A percentile compares a stretch with the other conserved stretches of the same genome.
These are phyloP conservation scores for Galerucella calmariensis DNA, from an alignment of 2,888 invertebrate species.

Conservation along the genomic window DNA sequence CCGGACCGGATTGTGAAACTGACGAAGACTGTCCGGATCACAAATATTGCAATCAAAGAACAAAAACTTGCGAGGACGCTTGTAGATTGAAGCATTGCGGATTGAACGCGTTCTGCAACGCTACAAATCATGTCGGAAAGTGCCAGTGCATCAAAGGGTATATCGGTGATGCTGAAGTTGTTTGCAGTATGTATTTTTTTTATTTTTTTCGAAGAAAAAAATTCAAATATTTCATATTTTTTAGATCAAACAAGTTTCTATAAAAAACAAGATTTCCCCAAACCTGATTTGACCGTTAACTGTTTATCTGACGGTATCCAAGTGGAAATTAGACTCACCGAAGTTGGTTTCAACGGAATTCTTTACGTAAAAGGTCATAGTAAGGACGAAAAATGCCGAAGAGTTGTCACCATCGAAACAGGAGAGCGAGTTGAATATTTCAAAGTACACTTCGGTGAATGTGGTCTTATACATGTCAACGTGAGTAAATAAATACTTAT, in stretches of 20 bases:
- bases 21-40: constrained; percentile 83
- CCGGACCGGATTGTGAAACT: constrained; percentile 72
- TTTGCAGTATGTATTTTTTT: constrained; percentile 72
- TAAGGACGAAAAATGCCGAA: constrained; percentile 89
- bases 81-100: constrained; percentile 81
- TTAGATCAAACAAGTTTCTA: constrained; percentile 59
- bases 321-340: constrained; percentile 80
- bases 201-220: not conserved
- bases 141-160: constrained; percentile 84
- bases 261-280: constrained; percentile 81
- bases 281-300: constrained; percentile 87
- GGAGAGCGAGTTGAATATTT: constrained; percentile 72
- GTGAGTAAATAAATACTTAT: constrained; percentile 66
- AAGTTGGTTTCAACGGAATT: constrained; percentile 87
- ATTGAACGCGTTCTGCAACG: constrained; percentile 80
- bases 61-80: constrained; percentile 82
- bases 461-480: constrained; percentile 90
- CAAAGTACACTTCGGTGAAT: constrained; percentile 86
- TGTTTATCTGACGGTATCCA: constrained; percentile 93
- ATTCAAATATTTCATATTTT: constrained; percentile 27
- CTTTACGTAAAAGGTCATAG: constrained; percentile 95
- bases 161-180: constrained; percentile 78
- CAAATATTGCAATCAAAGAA: constrained; percentile 77
- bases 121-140: constrained; percentile 78
- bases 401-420: constrained; percentile 77